Base-by-base conservation (phyloP, 1,140 invertebrate species). In the Hylaeus anthracinus region DNA sequence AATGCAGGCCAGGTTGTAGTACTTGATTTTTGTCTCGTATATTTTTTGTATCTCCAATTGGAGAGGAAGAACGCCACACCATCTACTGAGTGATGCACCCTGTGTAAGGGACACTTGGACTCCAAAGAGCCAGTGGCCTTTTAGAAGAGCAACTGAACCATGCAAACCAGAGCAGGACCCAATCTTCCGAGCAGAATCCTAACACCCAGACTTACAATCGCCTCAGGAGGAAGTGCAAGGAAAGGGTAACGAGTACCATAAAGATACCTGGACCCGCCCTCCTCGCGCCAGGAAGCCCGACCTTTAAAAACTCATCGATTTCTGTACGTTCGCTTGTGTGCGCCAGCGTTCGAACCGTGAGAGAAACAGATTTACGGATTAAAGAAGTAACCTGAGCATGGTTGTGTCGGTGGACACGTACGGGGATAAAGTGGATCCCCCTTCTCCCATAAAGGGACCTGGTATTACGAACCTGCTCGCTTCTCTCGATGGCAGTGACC, bases 401-500 rank as follows among this genome's bases (percentile, higher is more conserved):
- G 9, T 48, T 63, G 73, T 77, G 72, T 72, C 56, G 45, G 55
- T 75, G 69, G 63, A 61, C 41, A 55, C 41, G 84, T 75, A 85
- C 56, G 45, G 48, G 71, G 65, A 81, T 63, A 84, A 84, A 81
- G 74, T 78, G 80, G 85, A 83, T 89, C 80, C 78, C 26, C 88
- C 83, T 88, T 89, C 88, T 84, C 78, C 85, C 85, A 84, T 89
- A 90, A 90, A 90, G 85, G 88, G 86, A 87, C 79, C 58, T 67
- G 74, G 58, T 53, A 61, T 61, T 71, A 73, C 86, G 81, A 89
- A 88, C 88, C 84, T 87, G 86, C 78, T 85, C 67, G 81, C 69
- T 83, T 73, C 84, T 87, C 87, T 88, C 85, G 87, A 89, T 90
- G 89, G 89, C 89, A 90, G 87, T 90, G 88, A 90, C 88, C 88